A percentile compares a stretch with the other conserved stretches of the same genome.
Evolutionary conservation across 1,140 invertebrate species (phyloP).

Genomic region (Drosophila orosa): DNA sequence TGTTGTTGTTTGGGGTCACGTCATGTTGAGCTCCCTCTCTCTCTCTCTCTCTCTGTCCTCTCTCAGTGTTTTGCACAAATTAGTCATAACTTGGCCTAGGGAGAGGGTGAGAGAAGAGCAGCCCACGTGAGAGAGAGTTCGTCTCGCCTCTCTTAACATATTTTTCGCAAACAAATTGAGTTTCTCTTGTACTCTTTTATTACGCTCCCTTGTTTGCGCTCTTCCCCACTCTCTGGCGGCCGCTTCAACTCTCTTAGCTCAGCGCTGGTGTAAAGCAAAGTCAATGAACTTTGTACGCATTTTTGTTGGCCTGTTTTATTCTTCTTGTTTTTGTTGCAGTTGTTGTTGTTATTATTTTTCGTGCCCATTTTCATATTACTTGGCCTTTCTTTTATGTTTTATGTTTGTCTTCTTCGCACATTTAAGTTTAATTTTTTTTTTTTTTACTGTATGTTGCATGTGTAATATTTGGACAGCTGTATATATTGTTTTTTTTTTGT

Average conservation of each 20-base stretch:
- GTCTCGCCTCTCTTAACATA: neutral
- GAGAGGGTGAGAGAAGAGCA: neutral
- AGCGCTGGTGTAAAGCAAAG: conserved; percentile 69
- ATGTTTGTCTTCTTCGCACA: conserved; percentile 68
- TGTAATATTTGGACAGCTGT: conserved; percentile 76
- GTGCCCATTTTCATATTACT: conserved; percentile 51
- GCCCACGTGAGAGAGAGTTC: conserved; percentile 9
- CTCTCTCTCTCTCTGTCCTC: conserved; percentile 12
- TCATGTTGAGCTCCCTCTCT: conserved; percentile 46
- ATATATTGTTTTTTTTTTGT: conserved; percentile 12
- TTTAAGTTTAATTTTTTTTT: conserved; percentile 50
- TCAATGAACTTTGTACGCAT: conserved; percentile 82
- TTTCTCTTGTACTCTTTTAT: neutral
- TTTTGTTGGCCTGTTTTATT: conserved; percentile 49
- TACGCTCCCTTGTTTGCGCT: conserved; percentile 2
- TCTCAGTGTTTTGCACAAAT: conserved; percentile 35
- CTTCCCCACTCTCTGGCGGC: neutral
- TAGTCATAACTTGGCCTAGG: conserved; percentile 51
- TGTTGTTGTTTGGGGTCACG: conserved; percentile 78
- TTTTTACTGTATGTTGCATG: conserved; percentile 47
- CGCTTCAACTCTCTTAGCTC: conserved; percentile 13
- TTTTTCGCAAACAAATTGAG: conserved; percentile 44
- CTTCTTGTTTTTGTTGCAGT: conserved; percentile 28
- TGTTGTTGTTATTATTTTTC: conserved; percentile 54
- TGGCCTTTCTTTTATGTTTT: conserved; percentile 54